phyloP scores from a whole-genome alignment of 2,888 invertebrate species.

The Trachelus iudaicus region DNA sequence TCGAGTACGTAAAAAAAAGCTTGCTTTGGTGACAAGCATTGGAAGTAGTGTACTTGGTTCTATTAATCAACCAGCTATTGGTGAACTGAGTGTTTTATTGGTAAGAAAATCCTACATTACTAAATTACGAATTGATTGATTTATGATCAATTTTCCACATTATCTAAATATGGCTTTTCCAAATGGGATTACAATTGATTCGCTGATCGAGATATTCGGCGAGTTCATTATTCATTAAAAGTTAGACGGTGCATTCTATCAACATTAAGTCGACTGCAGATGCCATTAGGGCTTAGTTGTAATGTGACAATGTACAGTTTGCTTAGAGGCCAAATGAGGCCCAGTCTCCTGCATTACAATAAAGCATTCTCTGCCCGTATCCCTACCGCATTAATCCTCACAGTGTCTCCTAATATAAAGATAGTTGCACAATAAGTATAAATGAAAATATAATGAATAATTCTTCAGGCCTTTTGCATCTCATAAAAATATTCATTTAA shows the following conservation, averaged over 20 bases:
- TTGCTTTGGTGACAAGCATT: too few species aligned
- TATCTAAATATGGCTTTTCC: background rate
- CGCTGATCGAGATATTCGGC: background rate
- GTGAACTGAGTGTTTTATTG: too few species aligned
- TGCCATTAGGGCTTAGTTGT: background rate
- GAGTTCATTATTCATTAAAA: background rate
- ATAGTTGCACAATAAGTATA: too few species aligned
- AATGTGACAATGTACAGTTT: background rate
- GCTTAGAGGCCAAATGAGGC: background rate
- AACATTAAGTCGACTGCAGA: background rate
- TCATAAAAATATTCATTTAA: too few species aligned
- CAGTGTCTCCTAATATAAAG: background rate
- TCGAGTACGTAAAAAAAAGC: too few species aligned
- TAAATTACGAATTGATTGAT: background rate
- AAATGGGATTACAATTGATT: background rate
- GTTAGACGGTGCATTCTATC: background rate
- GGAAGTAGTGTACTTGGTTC: too few species aligned
- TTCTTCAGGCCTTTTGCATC: too few species aligned
- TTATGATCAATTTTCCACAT: background rate
- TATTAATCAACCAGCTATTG: too few species aligned
- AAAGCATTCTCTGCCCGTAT: background rate
- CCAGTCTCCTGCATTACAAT: background rate
- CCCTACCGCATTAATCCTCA: background rate
- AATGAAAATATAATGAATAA: too few species aligned
- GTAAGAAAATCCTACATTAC: too few species aligned